Evolutionary conservation across 1,140 invertebrate species (phyloP), one percentile per base, ranked within the genome.

Genomic region (Diprion similis): DNA sequence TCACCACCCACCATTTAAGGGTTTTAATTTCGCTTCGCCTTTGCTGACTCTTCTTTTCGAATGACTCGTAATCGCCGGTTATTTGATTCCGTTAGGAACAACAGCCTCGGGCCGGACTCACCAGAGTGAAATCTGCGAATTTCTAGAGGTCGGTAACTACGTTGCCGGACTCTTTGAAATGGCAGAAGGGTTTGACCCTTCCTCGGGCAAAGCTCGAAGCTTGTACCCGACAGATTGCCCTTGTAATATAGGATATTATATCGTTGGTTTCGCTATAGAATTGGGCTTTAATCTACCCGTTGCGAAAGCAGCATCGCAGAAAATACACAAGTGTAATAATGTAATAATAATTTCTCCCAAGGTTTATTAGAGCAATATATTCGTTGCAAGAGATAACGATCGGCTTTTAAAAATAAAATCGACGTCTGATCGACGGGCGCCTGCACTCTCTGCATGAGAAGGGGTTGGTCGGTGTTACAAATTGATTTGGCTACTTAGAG

Each of bases 381-480:
- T 37, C 24, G 24, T 6, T 37, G 24, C 24, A 37, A 37, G 24
- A 37, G 24, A 17, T 59, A 59, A 13, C 11, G n/a, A 59, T 59
- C 51, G 51, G 51, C 51, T 17, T 59, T 59, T 59, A 59, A 59
- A 59, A 59, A 59, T 59, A 59, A 59, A 59, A 59, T 59, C 51
- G 51, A 59, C 51, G 51, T 59, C 51, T 59, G 51, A 59, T 59
- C 51, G 51, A 59, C n/a, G 51, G 11, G 7, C 11, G 51, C 51
- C 51, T 15, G 11, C 11, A 13, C n/a, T 17, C n/a, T 59, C 51
- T 59, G 51, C 24, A 37, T 6, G 24, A 37, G 24, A 37, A 37
- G 24, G 24, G n/a, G 51, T 13, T 15, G 51, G 4, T 59, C n/a
- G n/a, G 51, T 59, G 11, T 59, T 13, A 59, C 11, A 59, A 59